Base-by-base conservation (phyloP, 2,888 invertebrate species). In the Teleiodes luculella region DNA sequence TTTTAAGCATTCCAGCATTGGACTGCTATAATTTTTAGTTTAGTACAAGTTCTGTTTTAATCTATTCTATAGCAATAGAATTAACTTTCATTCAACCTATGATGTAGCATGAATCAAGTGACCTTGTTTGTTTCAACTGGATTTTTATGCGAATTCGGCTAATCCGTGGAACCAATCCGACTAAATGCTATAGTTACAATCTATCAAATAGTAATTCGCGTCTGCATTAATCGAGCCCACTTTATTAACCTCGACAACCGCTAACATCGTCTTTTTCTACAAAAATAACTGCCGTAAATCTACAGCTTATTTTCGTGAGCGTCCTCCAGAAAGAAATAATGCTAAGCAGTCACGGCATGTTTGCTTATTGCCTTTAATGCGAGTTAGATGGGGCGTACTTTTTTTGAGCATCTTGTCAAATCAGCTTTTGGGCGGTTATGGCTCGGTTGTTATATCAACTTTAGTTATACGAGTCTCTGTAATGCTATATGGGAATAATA, bases 351-450 rank as follows among this genome's bases (percentile, higher is more conserved):
- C 88, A 86, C 86, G 87, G 78, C 64, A 78, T 57, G 61, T 71
- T 43, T 28, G n/a, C 43, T 43, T 24, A 43, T 43, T 43, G 24
- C 43, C 43, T 24, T 66, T 83, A 82, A 86, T 81, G 78, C 71
- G 75, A 83, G 67, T 81, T 82, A 75, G 72, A 86, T 81, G 72
- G 76, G 69, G 65, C 70, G 65, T 72, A 75, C 74, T n/a, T 76
- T 82, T 79, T 79, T 76, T 71, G 69, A 71, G 72, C 78, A 78
- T 79, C 81, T 84, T 80, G 76, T 79, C 70, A 74, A 81, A 80
- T 77, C 79, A 66, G 47, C 47, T 80, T 62, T 78, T 79, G 84
- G 78, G 63, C 69, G 70, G 71, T 76, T n/a, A 8, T 78, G 76
- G 78, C 74, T 74, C 69, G 55, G 67, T 61, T 71, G 61, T 58